Conservation (phyloP, 2,888 invertebrate genomes). For the Sialis fuliginosa region DNA sequence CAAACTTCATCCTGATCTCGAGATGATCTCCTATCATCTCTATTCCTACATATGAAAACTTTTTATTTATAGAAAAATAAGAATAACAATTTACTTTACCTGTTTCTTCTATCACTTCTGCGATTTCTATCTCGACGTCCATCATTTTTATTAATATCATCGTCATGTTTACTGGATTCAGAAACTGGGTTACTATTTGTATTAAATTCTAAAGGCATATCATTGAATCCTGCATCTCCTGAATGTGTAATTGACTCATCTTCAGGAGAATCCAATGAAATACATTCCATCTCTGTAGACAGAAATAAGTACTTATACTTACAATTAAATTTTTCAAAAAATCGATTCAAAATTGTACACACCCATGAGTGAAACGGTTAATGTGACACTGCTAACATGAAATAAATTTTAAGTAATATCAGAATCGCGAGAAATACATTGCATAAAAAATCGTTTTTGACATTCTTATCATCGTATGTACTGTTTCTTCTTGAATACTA, state of each 20-base stretch:
- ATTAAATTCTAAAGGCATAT: conserved; percentile 43
- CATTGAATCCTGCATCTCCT: conserved; percentile 30
- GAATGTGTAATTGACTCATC: neutral
- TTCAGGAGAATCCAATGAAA: too few relatives aligned
- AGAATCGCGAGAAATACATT: too few relatives aligned
- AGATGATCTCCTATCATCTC: conserved; percentile 20
- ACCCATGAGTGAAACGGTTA: too few relatives aligned
- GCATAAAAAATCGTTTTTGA: too few relatives aligned
- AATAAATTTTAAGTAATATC: too few relatives aligned
- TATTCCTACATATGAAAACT: conserved; percentile 12
- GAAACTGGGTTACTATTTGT: conserved; percentile 39
- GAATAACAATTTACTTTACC: neutral
- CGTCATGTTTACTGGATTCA: conserved; percentile 25
- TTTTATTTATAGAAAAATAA: neutral
- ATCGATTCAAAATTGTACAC: too few relatives aligned
- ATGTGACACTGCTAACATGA: too few relatives aligned
- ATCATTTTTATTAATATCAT: conserved; percentile 23
- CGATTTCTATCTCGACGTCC: conserved; percentile 15
- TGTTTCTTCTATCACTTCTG: conserved; percentile 12
- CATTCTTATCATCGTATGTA: too few relatives aligned
- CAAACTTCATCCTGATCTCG: conserved; percentile 11
- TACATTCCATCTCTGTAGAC: too few relatives aligned
- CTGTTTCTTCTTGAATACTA: too few relatives aligned
- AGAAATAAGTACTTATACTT: too few relatives aligned
- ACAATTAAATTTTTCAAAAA: too few relatives aligned